phyloP scores from a whole-genome alignment of 2,888 invertebrate species.

The Chrysomela aeneicollis region DNA sequence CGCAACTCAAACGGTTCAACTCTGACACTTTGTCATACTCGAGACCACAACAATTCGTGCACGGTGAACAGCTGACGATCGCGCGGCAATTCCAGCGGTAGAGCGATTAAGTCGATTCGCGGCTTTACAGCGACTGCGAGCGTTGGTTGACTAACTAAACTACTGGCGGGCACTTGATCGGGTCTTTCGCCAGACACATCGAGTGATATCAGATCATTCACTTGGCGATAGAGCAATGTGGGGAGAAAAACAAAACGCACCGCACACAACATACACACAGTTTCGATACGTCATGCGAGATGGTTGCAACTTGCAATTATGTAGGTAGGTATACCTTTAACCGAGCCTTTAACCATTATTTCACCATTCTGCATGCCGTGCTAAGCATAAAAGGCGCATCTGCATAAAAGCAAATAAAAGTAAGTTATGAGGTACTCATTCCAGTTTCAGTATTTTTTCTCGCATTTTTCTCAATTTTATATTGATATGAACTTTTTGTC shows the following conservation, averaged over 20 bases:
- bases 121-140: constrained; percentile 29
- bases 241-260: constrained; percentile 34
- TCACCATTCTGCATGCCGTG: no score
- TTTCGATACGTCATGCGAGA: no score
- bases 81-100: constrained; percentile 22
- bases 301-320: no score
- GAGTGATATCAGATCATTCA: constrained; percentile 51
- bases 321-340: no score
- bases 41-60: constrained; percentile 34
- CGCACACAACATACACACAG: constrained; percentile 31
- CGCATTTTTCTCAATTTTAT: no score
- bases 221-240: constrained; percentile 42
- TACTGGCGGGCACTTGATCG: constrained; percentile 22
- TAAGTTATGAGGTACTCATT: no score
- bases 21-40: constrained; percentile 41
- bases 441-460: no score
- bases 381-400: no score
- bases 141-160: no score
- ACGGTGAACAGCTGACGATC: constrained; percentile 33
- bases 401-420: no score
- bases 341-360: no score
- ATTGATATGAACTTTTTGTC: no score
- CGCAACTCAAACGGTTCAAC: constrained; percentile 30
- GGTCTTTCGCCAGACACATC: constrained; percentile 35
- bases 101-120: constrained; percentile 17